phyloP scores from a whole-genome alignment of 2,113 vertebrate species.

The Lucifuga dentata region DNA sequence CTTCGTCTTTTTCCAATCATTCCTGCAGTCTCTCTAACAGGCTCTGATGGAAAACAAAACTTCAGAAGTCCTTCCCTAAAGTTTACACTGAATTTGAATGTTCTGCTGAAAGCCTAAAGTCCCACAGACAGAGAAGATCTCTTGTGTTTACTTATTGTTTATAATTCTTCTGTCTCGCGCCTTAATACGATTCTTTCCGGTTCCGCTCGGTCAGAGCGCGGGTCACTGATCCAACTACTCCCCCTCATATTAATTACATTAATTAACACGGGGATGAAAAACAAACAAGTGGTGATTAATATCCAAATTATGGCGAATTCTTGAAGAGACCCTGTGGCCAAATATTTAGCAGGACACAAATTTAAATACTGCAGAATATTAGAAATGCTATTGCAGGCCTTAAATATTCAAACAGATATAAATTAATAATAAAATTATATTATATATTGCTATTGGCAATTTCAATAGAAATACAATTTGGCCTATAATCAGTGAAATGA shows the following conservation, averaged over 20 bases:
- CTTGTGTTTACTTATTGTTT: constrained; percentile 81
- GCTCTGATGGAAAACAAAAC: background rate
- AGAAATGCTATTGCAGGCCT: background rate
- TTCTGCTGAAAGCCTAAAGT: constrained; percentile 29
- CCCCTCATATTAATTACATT: constrained; percentile 76
- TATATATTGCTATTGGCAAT: background rate
- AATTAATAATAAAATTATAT: rapidly evolving
- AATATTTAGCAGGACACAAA: constrained; percentile 1
- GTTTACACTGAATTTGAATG: constrained; percentile 28
- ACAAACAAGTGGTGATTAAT: constrained; percentile 76
- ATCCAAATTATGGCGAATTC: constrained; percentile 70
- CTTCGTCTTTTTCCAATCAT: background rate
- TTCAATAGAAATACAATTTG: background rate
- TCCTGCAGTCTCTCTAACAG: background rate
- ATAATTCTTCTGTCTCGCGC: constrained; percentile 73
- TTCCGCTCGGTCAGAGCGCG: constrained; percentile 80
- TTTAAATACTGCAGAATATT: background rate
- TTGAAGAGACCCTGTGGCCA: constrained; percentile 36
- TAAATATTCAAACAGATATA: background rate
- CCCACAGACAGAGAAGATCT: constrained; percentile 50
- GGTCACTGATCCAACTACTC: constrained; percentile 75
- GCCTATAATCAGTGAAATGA: no score
- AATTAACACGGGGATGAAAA: constrained; percentile 76
- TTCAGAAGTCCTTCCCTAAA: constrained; percentile 8
- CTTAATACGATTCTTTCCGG: constrained; percentile 84